These are phyloP conservation scores for Acridotheres tristis DNA, from an alignment of 2,797 vertebrate species.

Conservation along the genomic window DNA sequence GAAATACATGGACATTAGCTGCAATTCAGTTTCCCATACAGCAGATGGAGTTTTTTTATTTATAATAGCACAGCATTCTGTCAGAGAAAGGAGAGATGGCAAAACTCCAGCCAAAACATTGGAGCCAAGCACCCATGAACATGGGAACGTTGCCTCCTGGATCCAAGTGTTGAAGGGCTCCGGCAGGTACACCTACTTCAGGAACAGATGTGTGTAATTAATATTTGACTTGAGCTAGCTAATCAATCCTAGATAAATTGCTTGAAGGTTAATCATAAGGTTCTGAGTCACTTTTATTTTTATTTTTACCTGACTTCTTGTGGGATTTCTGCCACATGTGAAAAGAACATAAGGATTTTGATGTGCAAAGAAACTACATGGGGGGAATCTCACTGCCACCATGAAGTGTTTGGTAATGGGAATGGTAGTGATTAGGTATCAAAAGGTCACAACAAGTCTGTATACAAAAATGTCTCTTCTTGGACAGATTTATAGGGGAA, in stretches of 20 bases:
- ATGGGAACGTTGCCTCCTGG: slow-evolving; percentile 6
- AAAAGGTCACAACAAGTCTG: background rate
- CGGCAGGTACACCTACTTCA: background rate
- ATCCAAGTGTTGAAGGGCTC: background rate
- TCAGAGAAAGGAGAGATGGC: background rate
- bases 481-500: background rate
- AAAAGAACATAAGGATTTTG: background rate
- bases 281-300: background rate
- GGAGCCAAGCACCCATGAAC: background rate
- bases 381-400: background rate
- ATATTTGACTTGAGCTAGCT: background rate
- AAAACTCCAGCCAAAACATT: background rate
- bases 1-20: background rate
- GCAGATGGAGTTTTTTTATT: slow-evolving; percentile 47
- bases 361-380: background rate
- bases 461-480: background rate
- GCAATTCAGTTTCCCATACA: background rate
- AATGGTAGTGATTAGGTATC: background rate
- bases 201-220: slow-evolving; percentile 20
- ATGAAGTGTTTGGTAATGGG: background rate
- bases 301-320: background rate
- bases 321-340: background rate
- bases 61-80: background rate
- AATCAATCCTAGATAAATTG: background rate
- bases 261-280: background rate